Percentiles rank a stretch among this genome's conserved stretches.
These are phyloP conservation scores for Colletes latitarsis DNA, from an alignment of 1,140 invertebrate species.

Conservation along the genomic window DNA sequence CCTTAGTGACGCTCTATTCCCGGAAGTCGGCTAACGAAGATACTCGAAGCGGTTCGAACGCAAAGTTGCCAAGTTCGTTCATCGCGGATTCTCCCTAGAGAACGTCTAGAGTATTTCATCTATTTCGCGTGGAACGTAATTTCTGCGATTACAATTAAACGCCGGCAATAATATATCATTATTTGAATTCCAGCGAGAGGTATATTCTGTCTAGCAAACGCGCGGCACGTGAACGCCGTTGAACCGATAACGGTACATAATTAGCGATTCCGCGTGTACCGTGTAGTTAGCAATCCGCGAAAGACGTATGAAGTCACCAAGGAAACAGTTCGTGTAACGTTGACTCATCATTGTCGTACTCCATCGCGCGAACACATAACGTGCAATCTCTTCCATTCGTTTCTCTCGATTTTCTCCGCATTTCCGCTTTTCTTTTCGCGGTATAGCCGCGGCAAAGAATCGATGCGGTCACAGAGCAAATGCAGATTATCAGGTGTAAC, in stretches of 20 bases:
- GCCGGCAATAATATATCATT: slow-evolving; percentile 5
- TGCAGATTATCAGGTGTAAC: background rate
- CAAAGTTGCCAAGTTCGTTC: background rate
- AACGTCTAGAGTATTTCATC: background rate
- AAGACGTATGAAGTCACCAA: slow-evolving; percentile 15
- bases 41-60: background rate
- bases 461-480: background rate
- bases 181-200: background rate
- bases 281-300: slow-evolving; percentile 27
- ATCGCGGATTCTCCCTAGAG: background rate
- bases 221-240: background rate
- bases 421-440: background rate
- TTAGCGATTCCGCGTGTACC: slow-evolving; percentile 22
- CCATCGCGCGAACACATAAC: background rate
- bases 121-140: background rate
- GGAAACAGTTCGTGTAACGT: slow-evolving; percentile 14
- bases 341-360: background rate
- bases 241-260: slow-evolving; percentile 26
- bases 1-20: background rate
- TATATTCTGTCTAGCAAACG: background rate
- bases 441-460: background rate
- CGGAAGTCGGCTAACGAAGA: slow-evolving; percentile 18
- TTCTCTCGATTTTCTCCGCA: background rate
- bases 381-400: background rate
- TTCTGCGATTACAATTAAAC: slow-evolving; percentile 6